These are phyloP conservation scores for Agrypnus murinus DNA, from an alignment of 2,888 invertebrate genomes.

Conservation along the genomic window DNA sequence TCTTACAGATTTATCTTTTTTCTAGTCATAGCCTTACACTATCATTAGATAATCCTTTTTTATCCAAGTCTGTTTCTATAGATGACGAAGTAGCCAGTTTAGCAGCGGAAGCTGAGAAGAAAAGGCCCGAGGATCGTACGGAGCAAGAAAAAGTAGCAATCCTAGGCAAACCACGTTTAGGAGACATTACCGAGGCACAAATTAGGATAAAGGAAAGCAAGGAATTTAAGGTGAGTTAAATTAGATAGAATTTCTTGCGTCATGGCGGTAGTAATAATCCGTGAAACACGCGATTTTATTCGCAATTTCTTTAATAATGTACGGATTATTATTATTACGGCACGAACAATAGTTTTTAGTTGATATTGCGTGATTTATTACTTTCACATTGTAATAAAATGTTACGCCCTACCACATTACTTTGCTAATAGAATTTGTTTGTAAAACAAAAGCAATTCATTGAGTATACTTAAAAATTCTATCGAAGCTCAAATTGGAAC, in stretches of 20 bases:
- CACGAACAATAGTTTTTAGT: neutral
- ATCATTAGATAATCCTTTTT: neutral
- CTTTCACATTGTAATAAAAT: no score
- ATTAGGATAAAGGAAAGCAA: constrained; percentile 97
- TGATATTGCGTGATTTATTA: neutral
- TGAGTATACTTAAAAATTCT: no score
- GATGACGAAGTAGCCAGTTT: constrained; percentile 77
- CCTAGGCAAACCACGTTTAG: constrained; percentile 93
- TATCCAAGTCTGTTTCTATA: constrained; percentile 45
- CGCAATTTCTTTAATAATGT: neutral
- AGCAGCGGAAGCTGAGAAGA: constrained; percentile 78
- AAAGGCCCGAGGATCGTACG: constrained; percentile 79
- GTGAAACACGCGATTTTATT: constrained; percentile 3
- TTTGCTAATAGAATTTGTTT: no score
- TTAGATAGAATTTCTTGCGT: neutral
- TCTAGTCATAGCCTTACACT: neutral
- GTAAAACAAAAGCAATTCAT: no score
- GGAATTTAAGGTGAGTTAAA: constrained; percentile 92
- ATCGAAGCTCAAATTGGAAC: no score
- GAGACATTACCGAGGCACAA: constrained; percentile 89
- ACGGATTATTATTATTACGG: neutral
- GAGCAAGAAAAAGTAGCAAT: constrained; percentile 91
- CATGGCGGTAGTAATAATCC: neutral
- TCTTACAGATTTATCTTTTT: constrained; percentile 32
- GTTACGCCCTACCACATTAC: no score